Evolutionary conservation across 2,888 invertebrate genomes (phyloP), one percentile per base, ranked within the genome.

Genomic region (Lasioglossum figueresi): DNA sequence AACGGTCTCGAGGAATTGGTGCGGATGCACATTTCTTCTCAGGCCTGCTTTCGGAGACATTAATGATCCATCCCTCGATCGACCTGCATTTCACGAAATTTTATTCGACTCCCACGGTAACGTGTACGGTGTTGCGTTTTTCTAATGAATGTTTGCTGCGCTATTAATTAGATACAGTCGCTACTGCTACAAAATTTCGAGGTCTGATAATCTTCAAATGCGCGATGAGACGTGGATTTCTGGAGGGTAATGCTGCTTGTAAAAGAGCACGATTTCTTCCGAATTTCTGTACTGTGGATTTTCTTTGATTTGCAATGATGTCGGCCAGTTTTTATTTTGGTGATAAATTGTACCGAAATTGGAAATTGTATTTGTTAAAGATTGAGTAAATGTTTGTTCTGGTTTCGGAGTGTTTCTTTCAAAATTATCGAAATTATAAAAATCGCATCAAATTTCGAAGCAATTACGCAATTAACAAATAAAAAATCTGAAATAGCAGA

Each of bases 21-120:
- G 37, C 48, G 68, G 37, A 66, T 66, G 45, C 76, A 45, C 66
- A 31, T 66, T 66, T 66, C 66, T 66, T 66, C 56, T 56, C 27
- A 27, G 66, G 34, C 19, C 34, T 66, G 66, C 16, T 66, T 66
- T 66, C 31, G 10, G 66, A 66, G 66, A 66, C 66, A 66, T 66
- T 66, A 63, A 63, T 31, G 63, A 63, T 31, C 63, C 63, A 63
- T 27, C 59, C 31, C 63, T 31, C 63, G 63, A 63, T 63, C 63
- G 59, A 59, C 59, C 27, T 59, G 59, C 59, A 59, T 27, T 59
- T 59, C 59, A 14, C 4, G 27, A 59, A 59, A 27, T 27, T 27
- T 5, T 59, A 4, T 19, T 27, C n/a, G 59, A 34, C 16, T 34
- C 34, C 66, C 16, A 34, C 1, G 31, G 19, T 19, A 66, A 66